Base-by-base conservation (phyloP, 2,113 vertebrate species). In the Sterna hirundo region DNA sequence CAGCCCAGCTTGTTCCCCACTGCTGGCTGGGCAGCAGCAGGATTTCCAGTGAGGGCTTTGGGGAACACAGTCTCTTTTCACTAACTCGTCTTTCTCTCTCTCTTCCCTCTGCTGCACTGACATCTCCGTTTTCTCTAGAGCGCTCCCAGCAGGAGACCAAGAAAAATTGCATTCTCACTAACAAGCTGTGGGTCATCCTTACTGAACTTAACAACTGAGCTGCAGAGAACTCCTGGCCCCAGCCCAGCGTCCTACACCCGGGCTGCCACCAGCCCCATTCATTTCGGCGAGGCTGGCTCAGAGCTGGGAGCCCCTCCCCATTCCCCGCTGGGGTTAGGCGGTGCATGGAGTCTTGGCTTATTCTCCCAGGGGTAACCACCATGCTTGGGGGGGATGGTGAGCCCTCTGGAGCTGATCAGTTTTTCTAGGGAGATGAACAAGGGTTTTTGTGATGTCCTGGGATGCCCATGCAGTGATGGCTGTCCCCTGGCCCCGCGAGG, bases 171-270 rank as follows among this genome's bases (percentile, higher is more conserved):
- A 78, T 97, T 86, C 97, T 96, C 84, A 94, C 86, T 95, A 97
- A 91, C 25, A 94, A 97, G 55, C 94, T 97, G 72, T 51, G 71
- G 82, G 90, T 96, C 42, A 91, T 96, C 91, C 96, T 97, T 58
- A 96, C 92, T 13, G 92, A 97, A 86, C 93, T 97, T 79, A 96
- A 92, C 93, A 96, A 89, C 96, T 96, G 91, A 96, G 88, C 76
- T 70, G 66, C 27, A 16, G 12, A 36, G 44, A 76, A n/a, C 40
- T 68, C 66, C 22, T 4, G 12, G 30, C 29, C 46, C 44, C 88
- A 74, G 32, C 60, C 38, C 52, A 58, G 58, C 60, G 23, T 71
- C 51, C 72, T 1, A 1, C 57, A 62, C 55, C 62, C 2, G 3
- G 34, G 40, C 71, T 83, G 46, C 64, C 38, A 38, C 29, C 4